phyloP scores from a whole-genome alignment of 30 jellyfish, hydroid and myxozoan species.

The Haliclystus octoradiatus region DNA sequence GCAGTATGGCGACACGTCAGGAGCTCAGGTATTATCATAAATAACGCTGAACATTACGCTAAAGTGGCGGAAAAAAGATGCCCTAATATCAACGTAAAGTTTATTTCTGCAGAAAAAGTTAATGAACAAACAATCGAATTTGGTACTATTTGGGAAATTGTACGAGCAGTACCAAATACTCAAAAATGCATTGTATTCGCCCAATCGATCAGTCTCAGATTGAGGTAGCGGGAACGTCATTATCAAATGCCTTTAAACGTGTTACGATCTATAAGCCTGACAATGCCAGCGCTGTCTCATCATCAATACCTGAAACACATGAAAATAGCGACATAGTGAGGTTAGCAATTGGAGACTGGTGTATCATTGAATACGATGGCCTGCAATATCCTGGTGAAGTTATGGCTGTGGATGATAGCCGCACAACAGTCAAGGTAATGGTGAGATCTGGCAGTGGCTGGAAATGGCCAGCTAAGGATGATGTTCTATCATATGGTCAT shows the following conservation, averaged over 20 bases:
- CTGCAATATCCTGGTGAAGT: constrained; percentile 10
- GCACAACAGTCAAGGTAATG: constrained; percentile 9
- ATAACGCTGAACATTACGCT: background rate
- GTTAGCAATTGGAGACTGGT: constrained; percentile 21
- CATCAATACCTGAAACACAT: too few relatives aligned
- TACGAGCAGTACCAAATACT: constrained; percentile 19
- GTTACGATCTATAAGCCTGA: too few relatives aligned
- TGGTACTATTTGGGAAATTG: constrained; percentile 5
- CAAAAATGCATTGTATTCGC: constrained; percentile 6
- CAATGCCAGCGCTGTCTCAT: background rate
- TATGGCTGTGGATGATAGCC: background rate
- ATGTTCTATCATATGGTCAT: background rate
- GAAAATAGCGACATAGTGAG: too few relatives aligned
- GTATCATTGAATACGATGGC: constrained; percentile 9
- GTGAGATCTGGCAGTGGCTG: constrained; percentile 14
- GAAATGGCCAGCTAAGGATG: constrained; percentile 22
- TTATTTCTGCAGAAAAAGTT: constrained; percentile 5
- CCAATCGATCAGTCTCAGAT: constrained; percentile 11
- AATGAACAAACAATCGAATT: constrained; percentile 2
- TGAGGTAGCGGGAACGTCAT: constrained; percentile 23
- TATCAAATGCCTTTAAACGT: background rate
- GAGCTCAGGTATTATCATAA: background rate
- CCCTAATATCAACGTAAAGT: background rate
- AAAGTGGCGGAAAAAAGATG: constrained; percentile 11
- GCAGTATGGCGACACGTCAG: constrained; percentile 9